phyloP scores from a whole-genome alignment of 2,797 vertebrate genomes.

The Sphaeramia orbicularis region DNA sequence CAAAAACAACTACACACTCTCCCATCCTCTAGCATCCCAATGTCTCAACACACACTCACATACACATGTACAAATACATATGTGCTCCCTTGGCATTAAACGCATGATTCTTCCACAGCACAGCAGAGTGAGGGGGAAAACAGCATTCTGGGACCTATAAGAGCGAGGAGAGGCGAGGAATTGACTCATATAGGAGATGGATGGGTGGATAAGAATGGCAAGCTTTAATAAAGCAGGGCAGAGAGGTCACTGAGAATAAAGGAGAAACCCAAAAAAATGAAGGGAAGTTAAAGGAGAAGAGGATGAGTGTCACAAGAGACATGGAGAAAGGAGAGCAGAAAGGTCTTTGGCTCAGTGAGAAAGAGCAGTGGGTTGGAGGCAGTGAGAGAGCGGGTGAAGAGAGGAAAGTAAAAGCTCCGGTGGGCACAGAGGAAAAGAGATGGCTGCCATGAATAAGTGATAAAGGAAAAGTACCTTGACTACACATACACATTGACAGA shows the following conservation, averaged over 20 bases:
- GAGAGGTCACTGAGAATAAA: conserved; percentile 32
- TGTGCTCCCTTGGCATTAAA: conserved; percentile 24
- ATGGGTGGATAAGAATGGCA: conserved; percentile 18
- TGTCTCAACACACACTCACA: conserved; percentile 9
- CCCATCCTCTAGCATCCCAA: conserved; percentile 9
- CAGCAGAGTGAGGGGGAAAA: conserved; percentile 6
- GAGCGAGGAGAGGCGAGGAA: conserved; percentile 9
- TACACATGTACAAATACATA: conserved; percentile 33
- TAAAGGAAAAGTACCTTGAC: conserved; percentile 33
- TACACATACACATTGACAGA: conserved; percentile 13
- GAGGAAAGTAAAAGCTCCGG: conserved; percentile 51
- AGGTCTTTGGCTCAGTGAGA: conserved; percentile 22
- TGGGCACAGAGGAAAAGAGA: conserved; percentile 38
- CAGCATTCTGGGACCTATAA: conserved; percentile 1
- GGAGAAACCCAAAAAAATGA: conserved; percentile 26
- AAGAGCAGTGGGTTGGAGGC: conserved; percentile 11
- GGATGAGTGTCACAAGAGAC: conserved; percentile 36
- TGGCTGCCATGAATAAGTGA: conserved; percentile 71
- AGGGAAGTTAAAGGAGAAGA: conserved; percentile 19
- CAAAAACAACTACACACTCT: conserved; percentile 38
- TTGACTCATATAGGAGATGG: conserved; percentile 20
- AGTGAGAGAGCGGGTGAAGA: conserved; percentile 18
- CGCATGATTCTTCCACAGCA: conserved; percentile 23
- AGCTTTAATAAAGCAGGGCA: conserved; percentile 43
- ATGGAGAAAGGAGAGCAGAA: conserved; percentile 19